Evolutionary conservation across 2,113 vertebrate genomes (phyloP).

Genomic region (Bufo bufo): DNA sequence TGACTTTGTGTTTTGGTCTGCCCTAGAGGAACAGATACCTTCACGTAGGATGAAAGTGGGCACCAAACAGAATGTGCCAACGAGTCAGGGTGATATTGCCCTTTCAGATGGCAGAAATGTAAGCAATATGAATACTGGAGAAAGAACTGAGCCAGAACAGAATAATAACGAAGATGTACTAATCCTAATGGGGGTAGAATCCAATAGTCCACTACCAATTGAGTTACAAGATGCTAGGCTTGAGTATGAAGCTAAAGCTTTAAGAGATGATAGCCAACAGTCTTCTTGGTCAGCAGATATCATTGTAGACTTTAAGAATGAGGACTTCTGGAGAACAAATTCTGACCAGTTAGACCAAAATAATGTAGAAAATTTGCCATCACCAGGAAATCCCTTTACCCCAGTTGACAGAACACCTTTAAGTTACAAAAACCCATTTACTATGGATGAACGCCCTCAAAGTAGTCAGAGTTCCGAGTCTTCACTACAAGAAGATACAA

Average conservation of each 20-base stretch:
- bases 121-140: fast-evolving
- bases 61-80: neutral
- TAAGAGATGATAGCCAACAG: neutral
- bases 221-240: too few species aligned
- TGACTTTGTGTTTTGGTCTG: slow-evolving; percentile 60
- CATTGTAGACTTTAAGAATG: slow-evolving; percentile 66
- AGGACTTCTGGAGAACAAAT: slow-evolving; percentile 64
- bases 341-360: slow-evolving; percentile 15
- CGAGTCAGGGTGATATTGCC: neutral
- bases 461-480: slow-evolving; percentile 55
- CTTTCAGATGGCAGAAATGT: slow-evolving; percentile 23
- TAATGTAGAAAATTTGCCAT: fast-evolving
- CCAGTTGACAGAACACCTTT: slow-evolving; percentile 12
- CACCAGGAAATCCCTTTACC: slow-evolving; percentile 65
- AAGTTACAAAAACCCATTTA: slow-evolving; percentile 64
- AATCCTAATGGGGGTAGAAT: neutral
- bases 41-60: too few species aligned
- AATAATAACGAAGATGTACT: fast-evolving
- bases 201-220: fast-evolving
- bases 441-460: slow-evolving; percentile 42
- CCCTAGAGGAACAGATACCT: slow-evolving; percentile 60
- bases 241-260: neutral
- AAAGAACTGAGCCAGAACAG: fast-evolving
- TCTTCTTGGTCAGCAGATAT: neutral
- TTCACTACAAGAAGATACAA: slow-evolving; percentile 59